Evolutionary conservation across 2,797 vertebrate genomes (phyloP).

Genomic region (Fratercula arctica): DNA sequence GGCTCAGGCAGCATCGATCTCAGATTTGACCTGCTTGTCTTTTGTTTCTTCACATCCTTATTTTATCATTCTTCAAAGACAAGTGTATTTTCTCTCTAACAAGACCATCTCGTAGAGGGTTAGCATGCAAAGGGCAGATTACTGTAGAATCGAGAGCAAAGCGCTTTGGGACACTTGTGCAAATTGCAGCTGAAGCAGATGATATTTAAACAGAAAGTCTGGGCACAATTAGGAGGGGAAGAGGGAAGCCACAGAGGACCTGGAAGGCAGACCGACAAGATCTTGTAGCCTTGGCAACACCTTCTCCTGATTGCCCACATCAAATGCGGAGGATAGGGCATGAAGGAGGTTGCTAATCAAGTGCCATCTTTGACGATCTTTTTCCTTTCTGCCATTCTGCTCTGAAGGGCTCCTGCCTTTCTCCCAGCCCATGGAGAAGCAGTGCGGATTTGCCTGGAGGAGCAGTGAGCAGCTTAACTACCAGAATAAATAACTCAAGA

Average conservation of each 20-base stretch:
- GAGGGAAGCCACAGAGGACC: slow-evolving; percentile 44
- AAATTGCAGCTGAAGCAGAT: slow-evolving; percentile 60
- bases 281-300: slow-evolving; percentile 48
- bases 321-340: background rate
- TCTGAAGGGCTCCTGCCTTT: background rate
- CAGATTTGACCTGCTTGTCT: background rate
- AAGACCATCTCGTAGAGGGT: background rate
- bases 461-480: background rate
- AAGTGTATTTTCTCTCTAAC: slow-evolving; percentile 39
- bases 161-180: slow-evolving; percentile 36
- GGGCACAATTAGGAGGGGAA: background rate
- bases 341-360: background rate
- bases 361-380: background rate
- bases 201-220: slow-evolving; percentile 57
- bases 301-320: slow-evolving; percentile 13
- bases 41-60: background rate
- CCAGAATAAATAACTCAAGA: background rate
- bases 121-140: slow-evolving; percentile 44
- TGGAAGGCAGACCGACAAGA: slow-evolving; percentile 12
- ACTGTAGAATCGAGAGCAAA: background rate
- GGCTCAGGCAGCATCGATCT: background rate
- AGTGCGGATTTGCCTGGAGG: background rate
- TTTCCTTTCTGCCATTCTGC: background rate
- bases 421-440: background rate
- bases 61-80: slow-evolving; percentile 17